Conservation (phyloP, 1,140 invertebrate species). For the Aporrectodea caliginosa region DNA sequence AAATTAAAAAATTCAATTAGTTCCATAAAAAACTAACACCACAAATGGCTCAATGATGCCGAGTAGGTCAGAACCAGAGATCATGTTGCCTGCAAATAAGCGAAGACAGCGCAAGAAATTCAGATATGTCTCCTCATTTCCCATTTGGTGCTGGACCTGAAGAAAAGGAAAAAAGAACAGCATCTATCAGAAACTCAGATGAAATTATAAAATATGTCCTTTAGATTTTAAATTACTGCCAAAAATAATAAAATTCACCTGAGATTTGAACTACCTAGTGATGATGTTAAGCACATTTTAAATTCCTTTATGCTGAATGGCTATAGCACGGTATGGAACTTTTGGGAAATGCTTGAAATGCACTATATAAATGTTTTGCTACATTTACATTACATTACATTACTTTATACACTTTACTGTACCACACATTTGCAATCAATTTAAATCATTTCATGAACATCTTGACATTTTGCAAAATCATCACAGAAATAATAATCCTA, state of each 20-base stretch:
- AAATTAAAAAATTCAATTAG: neutral
- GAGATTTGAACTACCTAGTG: neutral
- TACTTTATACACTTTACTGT: too few relatives aligned
- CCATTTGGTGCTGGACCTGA: neutral
- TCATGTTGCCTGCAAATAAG: neutral
- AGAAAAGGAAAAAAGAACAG: neutral
- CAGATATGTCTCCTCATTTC: conserved; percentile 9
- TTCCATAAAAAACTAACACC: neutral
- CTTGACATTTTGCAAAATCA: too few relatives aligned
- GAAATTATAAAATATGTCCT: neutral
- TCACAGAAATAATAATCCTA: too few relatives aligned
- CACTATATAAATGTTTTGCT: too few relatives aligned
- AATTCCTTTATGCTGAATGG: too few relatives aligned
- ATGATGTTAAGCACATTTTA: too few relatives aligned
- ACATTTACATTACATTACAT: too few relatives aligned
- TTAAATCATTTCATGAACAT: too few relatives aligned
- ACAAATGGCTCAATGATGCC: conserved; percentile 11
- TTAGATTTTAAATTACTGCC: neutral
- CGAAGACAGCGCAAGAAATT: conserved; percentile 12
- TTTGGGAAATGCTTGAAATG: too few relatives aligned
- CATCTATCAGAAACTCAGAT: neutral
- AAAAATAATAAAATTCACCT: neutral
- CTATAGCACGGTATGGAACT: too few relatives aligned
- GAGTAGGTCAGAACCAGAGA: conserved; percentile 4
- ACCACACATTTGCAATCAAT: too few relatives aligned